Evolutionary conservation across 2,797 vertebrate genomes (phyloP).

Genomic region (Loris lydekkerianus): DNA sequence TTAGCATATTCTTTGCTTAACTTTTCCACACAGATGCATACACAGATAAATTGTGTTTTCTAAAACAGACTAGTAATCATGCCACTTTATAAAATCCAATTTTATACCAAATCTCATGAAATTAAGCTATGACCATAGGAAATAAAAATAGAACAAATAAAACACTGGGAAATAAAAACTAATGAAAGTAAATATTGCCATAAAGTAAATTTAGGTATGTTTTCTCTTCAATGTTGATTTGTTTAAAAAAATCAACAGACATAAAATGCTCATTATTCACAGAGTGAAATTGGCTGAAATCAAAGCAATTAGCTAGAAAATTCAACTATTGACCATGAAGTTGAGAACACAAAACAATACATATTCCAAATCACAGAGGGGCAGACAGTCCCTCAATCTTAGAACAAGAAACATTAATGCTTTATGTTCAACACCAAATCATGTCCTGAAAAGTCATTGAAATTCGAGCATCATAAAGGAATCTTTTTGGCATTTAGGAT

Average conservation of each 20-base stretch:
- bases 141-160: not conserved
- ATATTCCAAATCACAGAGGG: too few species aligned
- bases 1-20: not conserved
- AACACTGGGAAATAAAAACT: not conserved
- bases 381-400: not conserved
- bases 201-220: not conserved
- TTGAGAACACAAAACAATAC: not conserved
- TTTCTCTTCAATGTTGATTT: not conserved
- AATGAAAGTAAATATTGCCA: not conserved
- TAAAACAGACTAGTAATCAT: not conserved
- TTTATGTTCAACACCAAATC: not conserved
- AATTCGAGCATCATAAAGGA: not conserved
- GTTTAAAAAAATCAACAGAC: not conserved
- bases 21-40: not conserved
- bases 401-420: not conserved
- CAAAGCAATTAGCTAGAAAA: constrained; percentile 32
- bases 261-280: constrained; percentile 1
- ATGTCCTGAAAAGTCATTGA: not conserved
- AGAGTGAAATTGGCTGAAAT: not conserved
- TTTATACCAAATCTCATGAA: not conserved
- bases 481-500: not conserved
- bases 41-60: not conserved
- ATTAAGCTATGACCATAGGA: not conserved
- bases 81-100: not conserved
- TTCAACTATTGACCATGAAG: not conserved